phyloP scores from a whole-genome alignment of 2,797 vertebrate species.

The Macrochelys suwanniensis region DNA sequence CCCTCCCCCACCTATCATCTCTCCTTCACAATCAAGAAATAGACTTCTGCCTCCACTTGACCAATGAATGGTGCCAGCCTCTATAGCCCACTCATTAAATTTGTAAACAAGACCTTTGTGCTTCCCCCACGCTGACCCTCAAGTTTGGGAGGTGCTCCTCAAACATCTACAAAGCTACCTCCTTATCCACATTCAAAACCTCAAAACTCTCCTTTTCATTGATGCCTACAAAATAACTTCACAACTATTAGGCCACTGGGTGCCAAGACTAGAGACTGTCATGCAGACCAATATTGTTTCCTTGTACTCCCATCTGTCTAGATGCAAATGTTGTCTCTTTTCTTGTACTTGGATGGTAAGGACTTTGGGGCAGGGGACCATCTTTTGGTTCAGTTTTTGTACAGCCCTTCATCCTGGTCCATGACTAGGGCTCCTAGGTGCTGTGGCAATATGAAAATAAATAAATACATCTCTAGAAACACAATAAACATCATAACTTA shows the following conservation, averaged over 20 bases:
- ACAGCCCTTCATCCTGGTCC: slow-evolving; percentile 38
- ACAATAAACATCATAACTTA: not conserved
- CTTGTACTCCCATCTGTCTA: not conserved
- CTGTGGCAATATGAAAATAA: slow-evolving; percentile 37
- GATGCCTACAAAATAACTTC: not conserved
- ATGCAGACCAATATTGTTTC: not conserved
- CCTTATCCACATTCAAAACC: not conserved
- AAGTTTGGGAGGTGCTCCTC: not conserved
- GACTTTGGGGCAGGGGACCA: slow-evolving; percentile 30
- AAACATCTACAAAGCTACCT: not conserved
- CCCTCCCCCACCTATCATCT: accelerated
- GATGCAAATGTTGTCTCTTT: not conserved
- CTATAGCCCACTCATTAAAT: accelerated
- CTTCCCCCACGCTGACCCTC: not conserved
- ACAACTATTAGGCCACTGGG: not conserved
- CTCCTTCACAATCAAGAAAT: accelerated
- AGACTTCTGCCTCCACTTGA: not conserved
- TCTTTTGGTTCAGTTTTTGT: slow-evolving; percentile 22
- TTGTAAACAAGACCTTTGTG: not conserved
- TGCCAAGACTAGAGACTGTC: not conserved
- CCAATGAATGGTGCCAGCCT: not conserved
- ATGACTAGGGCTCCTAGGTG: not conserved
- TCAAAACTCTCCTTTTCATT: not conserved
- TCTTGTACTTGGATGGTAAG: not conserved
- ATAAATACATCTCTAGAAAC: slow-evolving; percentile 53